Base-by-base conservation (phyloP, 2,113 vertebrate species). In the Leucopternis melanops region DNA sequence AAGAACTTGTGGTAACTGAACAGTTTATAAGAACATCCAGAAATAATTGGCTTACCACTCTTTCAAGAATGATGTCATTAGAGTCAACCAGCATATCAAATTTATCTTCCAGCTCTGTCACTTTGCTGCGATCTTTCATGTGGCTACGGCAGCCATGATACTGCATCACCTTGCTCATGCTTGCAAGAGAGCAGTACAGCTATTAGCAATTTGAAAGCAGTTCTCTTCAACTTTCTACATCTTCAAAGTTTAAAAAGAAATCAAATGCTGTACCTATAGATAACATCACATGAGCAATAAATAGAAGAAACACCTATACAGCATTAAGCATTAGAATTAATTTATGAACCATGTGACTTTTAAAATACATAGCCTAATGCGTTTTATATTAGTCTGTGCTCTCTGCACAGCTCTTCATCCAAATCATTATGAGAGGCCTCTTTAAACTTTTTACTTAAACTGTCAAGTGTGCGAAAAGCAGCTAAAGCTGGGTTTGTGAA, bases 101-200 rank as follows among this genome's bases (percentile, higher is more conserved):
- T 75, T 98, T 98, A 91, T 99, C 99, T 88, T 99, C 99, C 93
- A 99, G 79, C 17, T 98, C 99, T 0, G 98, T 99, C 86, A 98
- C 97, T 90, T 98, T 99, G 90, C 95, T 98, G 52, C 50, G 94
- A 89, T 99, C 98, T 47, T 96, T 98, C 65, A 99, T 90, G 95
- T 98, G 98, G 95, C 99, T 98, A 36, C 97, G 98, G 95, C 99
- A 99, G 66, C 99, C 99, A 1, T 99, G 99, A 94, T 99, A 98
- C 29, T 99, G 98, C 99, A 99, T 99, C 26, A 99, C 96, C 90
- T 97, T 98, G 92, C 98, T 99, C 99, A 99, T 99, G 97, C 99
- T 99, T 88, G 11, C 18, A 86, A 81, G 58, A 92, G 66, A 92
- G 87, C 50, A 69, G n/a, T 6, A 94, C 21, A 95, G 79, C 32